Base-by-base conservation (phyloP, 2,113 vertebrate genomes). In the Coryphaenoides rupestris region DNA sequence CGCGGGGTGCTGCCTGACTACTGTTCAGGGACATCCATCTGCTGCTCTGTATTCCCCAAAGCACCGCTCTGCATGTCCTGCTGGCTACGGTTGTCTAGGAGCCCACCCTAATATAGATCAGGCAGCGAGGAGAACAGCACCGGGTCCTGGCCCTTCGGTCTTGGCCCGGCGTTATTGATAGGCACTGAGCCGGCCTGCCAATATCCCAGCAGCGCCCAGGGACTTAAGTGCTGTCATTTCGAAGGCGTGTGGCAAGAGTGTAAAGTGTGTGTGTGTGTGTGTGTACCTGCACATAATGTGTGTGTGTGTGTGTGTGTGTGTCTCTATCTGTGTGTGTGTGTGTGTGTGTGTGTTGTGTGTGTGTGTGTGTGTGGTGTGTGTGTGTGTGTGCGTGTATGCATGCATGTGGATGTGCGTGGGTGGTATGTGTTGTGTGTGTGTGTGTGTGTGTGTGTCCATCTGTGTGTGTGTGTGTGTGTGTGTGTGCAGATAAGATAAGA, bases 121-220 rank as follows among this genome's bases (percentile, higher is more conserved):
- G 58, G 62, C 60, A 81, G 0, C 84, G 84, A 83, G 85, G 69
- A 81, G 74, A 83, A 63, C 84, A 79, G 5, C 52, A 15, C 71
- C 69, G 6, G 78, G 84, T 78, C 73, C 62, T 65, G 56, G 75
- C 69, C 76, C 70, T 75, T 64, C 60, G 60, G 76, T 60, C 70
- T 79, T 1, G 76, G 6, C 67, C 78, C 78, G 75, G 75, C 68
- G 67, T 81, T 72, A 72, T 77, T 87, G 84, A 79, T 52, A 65
- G 85, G 84, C 80, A 73, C 33, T 2, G 72, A 69, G 72, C 74
- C 59, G 61, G 87, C 78, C 71, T 73, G 67, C 84, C 68, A 76
- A 76, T 78, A 68, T 81, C 87, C 65, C 80, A 87, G 82, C 84
- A 72, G 80, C 77, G 58, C 63, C 9, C 10, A 59, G 19, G 65